phyloP scores from a whole-genome alignment of 2,888 invertebrate genomes.

The Standfussiana lucernea region DNA sequence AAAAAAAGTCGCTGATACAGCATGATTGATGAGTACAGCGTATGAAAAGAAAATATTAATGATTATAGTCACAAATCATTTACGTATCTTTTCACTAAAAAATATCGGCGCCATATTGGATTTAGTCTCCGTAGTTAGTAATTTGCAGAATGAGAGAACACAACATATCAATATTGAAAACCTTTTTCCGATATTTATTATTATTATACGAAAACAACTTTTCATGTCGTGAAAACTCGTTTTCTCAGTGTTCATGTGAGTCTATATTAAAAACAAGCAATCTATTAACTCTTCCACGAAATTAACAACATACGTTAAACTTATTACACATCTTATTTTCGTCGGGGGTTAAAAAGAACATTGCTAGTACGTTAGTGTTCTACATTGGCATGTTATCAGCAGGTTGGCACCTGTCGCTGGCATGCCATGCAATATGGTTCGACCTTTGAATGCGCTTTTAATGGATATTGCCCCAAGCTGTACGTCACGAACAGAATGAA shows the following conservation, averaged over 20 bases:
- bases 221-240: background rate
- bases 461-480: background rate
- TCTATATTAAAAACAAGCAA: too few relatives aligned
- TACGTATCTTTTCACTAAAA: background rate
- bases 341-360: background rate
- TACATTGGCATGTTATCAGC: background rate
- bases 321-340: background rate
- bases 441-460: background rate
- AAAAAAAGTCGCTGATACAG: constrained; percentile 34
- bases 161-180: background rate
- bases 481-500: background rate
- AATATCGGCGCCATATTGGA: background rate
- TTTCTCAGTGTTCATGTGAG: background rate
- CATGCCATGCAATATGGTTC: background rate
- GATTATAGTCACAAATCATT: constrained; percentile 19
- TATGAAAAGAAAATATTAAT: constrained; percentile 17
- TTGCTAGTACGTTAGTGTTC: background rate
- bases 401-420: background rate
- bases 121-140: constrained; percentile 6
- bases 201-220: background rate
- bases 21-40: constrained; percentile 43
- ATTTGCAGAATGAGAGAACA: background rate
- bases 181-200: background rate
- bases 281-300: background rate
- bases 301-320: background rate